These are phyloP conservation scores for Henricia sp. DNA, from an alignment of 53 echinoderm and acorn worm genomes.

Conservation along the genomic window DNA sequence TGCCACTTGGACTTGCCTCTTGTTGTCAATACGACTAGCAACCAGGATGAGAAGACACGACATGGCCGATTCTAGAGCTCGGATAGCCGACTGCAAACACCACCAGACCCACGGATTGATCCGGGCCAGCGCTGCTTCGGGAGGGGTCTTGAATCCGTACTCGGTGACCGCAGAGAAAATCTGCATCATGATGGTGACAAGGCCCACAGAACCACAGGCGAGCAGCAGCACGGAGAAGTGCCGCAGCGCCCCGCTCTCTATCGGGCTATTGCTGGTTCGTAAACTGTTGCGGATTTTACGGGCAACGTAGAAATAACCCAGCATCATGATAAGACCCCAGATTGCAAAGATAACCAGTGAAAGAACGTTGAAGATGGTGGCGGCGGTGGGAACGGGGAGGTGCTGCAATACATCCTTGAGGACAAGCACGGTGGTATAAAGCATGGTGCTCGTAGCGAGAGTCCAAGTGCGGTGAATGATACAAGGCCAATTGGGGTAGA, in stretches of 20 bases:
- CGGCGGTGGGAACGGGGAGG: neutral
- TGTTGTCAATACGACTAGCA: conserved; percentile 66
- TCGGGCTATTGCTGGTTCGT: conserved; percentile 35
- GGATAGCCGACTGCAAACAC: conserved; percentile 58
- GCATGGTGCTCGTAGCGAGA: conserved; percentile 23
- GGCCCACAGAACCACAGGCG: conserved; percentile 63
- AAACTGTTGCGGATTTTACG: conserved; percentile 52
- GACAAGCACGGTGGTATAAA: conserved; percentile 40
- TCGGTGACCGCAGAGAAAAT: conserved; percentile 59
- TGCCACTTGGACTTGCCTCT: conserved; percentile 51
- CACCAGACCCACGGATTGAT: conserved; percentile 72
- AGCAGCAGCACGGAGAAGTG: conserved; percentile 62
- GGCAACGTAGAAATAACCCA: conserved; percentile 75
- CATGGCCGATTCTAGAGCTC: conserved; percentile 67
- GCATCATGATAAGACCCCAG: conserved; percentile 77
- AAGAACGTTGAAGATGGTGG: conserved; percentile 52
- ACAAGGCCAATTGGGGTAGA: conserved; percentile 40
- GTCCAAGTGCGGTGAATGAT: conserved; percentile 39
- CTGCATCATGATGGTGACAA: conserved; percentile 56
- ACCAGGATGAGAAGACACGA: conserved; percentile 66
- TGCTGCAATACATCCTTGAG: conserved; percentile 32
- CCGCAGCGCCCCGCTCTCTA: conserved; percentile 63
- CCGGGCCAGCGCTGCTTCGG: conserved; percentile 2
- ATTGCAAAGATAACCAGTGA: conserved; percentile 64
- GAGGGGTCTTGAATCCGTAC: conserved; percentile 35